Base-by-base conservation (phyloP, 2,113 vertebrate genomes). In the Urocynchramus pylzowi region DNA sequence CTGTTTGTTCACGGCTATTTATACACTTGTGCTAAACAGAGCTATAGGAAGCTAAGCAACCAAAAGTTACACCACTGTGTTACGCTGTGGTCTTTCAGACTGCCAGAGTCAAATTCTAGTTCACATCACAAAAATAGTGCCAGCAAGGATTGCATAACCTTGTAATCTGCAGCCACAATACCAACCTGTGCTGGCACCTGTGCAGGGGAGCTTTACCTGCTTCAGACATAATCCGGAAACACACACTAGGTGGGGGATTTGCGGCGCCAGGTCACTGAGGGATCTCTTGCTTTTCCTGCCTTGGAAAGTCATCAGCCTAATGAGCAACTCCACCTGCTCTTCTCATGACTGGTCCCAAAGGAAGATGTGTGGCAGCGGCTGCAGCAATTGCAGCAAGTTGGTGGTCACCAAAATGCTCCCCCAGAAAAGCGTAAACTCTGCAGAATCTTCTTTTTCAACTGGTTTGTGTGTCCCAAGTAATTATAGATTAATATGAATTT, bases 161-260 rank as follows among this genome's bases (percentile, higher is more conserved):
- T 63, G 42, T 96, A 96, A 97, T 96, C 95, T 92, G 61, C 61
- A 86, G 86, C 64, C 80, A 81, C 95, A 87, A 59, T 60, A 69
- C 63, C 45, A 16, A 56, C 77, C 80, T 22, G 20, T 33, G 69
- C 70, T 74, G 90, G 77, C 67, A 95, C 90, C 85, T 79, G 59
- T 54, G 71, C 90, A 61, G 52, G 18, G 56, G 59, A 94, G 93
- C 74, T 97, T 95, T 96, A 84, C 81, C 84, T 91, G 82, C 91
- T 88, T 89, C 95, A 93, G 67, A 20, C 13, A 2, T 97, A 97
- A 97, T 96, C 96, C 74, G 74, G 94, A 97, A 96, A 81, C 84
- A 81, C 1, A 17, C 44, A 42, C 14, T 16, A 69, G 92, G 69
- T 17, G 2, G 73, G 49, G 94, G 93, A 97, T 97, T 97, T 97